Percentiles rank a stretch among this genome's conserved stretches.
Evolutionary conservation across 1,140 invertebrate genomes (phyloP).

Genomic region (Wasmannia auropunctata): DNA sequence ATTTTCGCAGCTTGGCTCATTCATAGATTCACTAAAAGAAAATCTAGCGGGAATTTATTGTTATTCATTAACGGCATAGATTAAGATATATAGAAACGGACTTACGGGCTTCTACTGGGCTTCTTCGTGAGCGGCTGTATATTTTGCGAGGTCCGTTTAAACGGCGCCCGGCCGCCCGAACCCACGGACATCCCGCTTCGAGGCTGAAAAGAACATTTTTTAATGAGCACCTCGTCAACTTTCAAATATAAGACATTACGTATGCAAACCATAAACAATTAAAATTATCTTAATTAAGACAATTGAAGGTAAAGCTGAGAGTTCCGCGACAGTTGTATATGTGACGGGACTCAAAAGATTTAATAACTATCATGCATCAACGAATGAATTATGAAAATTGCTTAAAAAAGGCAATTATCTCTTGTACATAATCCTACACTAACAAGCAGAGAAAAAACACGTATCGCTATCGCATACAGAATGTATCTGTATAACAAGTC

Average conservation of each 20-base stretch:
- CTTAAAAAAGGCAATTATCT: neutral
- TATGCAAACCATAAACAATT: neutral
- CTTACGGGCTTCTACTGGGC: slow-evolving; percentile 61
- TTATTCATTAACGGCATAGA: neutral
- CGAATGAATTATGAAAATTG: neutral
- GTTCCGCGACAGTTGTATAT: neutral
- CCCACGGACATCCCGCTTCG: slow-evolving; percentile 73
- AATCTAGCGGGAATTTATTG: neutral
- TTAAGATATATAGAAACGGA: slow-evolving; percentile 12
- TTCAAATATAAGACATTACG: neutral
- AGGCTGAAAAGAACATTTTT: slow-evolving; percentile 57
- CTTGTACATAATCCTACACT: neutral
- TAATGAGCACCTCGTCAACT: neutral
- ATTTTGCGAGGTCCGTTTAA: slow-evolving; percentile 65
- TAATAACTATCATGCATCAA: neutral
- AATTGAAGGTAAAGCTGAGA: neutral
- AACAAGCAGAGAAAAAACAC: neutral
- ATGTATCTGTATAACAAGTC: neutral
- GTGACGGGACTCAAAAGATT: neutral
- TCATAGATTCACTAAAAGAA: neutral
- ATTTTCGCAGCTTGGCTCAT: neutral
- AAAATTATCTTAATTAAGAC: neutral
- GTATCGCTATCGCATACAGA: neutral
- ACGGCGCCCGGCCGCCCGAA: slow-evolving; percentile 67
- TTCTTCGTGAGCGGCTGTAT: slow-evolving; percentile 34